Conservation (phyloP, 2,888 invertebrate genomes). For the Masnerella sp. region DNA sequence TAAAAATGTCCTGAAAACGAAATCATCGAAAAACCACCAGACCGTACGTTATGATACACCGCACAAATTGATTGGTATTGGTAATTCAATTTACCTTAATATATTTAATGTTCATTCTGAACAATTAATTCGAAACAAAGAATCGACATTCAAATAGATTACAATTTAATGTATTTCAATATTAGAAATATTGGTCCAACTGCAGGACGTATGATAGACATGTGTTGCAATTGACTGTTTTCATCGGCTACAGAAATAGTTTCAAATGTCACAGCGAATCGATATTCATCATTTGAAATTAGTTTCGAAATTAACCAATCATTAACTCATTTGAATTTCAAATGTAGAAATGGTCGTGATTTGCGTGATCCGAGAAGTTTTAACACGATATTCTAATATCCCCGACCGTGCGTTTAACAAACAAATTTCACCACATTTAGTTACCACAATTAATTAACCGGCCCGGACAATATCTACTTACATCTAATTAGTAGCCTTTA, state of each 20-base stretch:
- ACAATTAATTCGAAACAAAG: slow-evolving; percentile 30
- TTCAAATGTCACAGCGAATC: slow-evolving; percentile 53
- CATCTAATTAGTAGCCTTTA: not conserved
- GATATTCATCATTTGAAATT: slow-evolving; percentile 53
- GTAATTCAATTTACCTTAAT: slow-evolving; percentile 26
- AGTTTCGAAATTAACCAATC: slow-evolving; percentile 54
- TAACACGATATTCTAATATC: slow-evolving; percentile 41
- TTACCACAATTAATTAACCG: slow-evolving; percentile 6
- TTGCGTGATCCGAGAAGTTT: slow-evolving; percentile 44
- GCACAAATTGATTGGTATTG: not conserved
- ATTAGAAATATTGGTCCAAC: slow-evolving; percentile 49
- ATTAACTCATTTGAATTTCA: slow-evolving; percentile 52
- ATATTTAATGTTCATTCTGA: slow-evolving; percentile 24
- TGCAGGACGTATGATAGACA: slow-evolving; percentile 49
- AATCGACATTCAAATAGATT: slow-evolving; percentile 38
- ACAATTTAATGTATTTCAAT: slow-evolving; percentile 49
- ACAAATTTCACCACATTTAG: slow-evolving; percentile 8
- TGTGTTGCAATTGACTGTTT: slow-evolving; percentile 53
- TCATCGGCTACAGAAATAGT: slow-evolving; percentile 53
- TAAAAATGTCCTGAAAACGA: no score
- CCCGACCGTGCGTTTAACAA: slow-evolving; percentile 11
- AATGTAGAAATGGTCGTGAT: slow-evolving; percentile 40
- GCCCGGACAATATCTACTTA: not conserved
- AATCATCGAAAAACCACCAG: not conserved
- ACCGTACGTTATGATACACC: not conserved